phyloP scores from a whole-genome alignment of 2,113 vertebrate genomes.

The Vireo altiloquus region DNA sequence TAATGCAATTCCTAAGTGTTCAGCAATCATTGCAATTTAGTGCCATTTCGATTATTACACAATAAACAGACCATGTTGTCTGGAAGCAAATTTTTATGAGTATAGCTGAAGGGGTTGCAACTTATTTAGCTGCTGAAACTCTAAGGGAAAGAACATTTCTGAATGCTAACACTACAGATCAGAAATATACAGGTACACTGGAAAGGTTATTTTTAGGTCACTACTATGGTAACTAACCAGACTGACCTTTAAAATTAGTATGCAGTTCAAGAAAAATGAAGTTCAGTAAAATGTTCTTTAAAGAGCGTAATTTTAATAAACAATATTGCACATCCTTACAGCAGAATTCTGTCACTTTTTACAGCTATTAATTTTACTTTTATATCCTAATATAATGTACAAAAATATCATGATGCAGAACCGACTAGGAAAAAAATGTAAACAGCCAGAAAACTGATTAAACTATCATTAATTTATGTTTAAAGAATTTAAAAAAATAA shows the following conservation, averaged over 20 bases:
- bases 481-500: background rate
- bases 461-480: background rate
- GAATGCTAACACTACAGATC: constrained; percentile 66
- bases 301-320: constrained; percentile 47
- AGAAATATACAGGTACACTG: constrained; percentile 74
- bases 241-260: constrained; percentile 74
- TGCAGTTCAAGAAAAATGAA: constrained; percentile 67
- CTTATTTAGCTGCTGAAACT: constrained; percentile 81
- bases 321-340: constrained; percentile 14
- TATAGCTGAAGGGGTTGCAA: constrained; percentile 83
- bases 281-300: constrained; percentile 63
- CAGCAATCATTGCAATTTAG: constrained; percentile 83
- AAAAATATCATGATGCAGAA: background rate
- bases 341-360: constrained; percentile 49
- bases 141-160: constrained; percentile 72
- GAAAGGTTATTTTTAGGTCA: constrained; percentile 78
- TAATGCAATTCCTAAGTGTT: constrained; percentile 83
- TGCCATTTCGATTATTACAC: constrained; percentile 87
- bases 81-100: constrained; percentile 87
- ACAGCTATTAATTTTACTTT: constrained; percentile 48
- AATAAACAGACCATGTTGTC: constrained; percentile 87
- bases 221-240: constrained; percentile 66
- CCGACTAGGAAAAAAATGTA: background rate
- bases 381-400: background rate
- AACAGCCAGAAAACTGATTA: background rate